Conservation (phyloP, 2,888 invertebrate genomes). For the Phaonia tiefii region DNA sequence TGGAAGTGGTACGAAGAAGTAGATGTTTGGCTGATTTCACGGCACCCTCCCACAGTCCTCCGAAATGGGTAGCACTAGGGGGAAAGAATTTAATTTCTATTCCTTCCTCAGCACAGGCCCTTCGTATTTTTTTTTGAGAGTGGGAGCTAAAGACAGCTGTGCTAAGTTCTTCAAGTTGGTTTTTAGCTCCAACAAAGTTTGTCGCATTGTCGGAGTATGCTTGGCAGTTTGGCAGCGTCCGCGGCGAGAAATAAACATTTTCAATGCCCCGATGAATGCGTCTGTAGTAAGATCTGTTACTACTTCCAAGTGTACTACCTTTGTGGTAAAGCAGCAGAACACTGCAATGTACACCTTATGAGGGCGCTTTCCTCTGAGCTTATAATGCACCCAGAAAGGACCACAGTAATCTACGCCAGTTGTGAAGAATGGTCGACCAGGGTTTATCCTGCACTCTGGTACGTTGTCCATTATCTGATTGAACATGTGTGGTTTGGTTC, state of each 20-base stretch:
- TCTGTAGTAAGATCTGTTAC: background rate
- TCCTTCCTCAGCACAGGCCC: background rate
- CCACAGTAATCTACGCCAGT: too few relatives aligned
- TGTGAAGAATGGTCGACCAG: too few relatives aligned
- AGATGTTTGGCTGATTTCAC: conserved; percentile 5
- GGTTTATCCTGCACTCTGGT: too few relatives aligned
- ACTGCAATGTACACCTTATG: background rate
- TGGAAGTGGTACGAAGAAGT: too few relatives aligned
- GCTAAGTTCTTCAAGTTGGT: background rate
- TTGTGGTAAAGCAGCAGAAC: background rate
- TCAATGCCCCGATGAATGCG: background rate
- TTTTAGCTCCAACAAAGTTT: background rate
- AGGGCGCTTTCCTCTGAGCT: background rate
- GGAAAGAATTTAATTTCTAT: background rate
- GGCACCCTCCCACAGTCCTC: background rate
- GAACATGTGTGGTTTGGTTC: too few relatives aligned
- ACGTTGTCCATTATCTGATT: too few relatives aligned
- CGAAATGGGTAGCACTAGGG: background rate
- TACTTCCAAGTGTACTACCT: conserved; percentile 2
- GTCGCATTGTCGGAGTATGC: background rate
- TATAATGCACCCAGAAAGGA: too few relatives aligned
- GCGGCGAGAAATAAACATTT: background rate
- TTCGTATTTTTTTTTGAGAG: background rate
- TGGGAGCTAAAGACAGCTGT: too few relatives aligned
- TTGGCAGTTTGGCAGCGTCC: background rate